Percentiles rank a stretch among this genome's conserved stretches.
phyloP scores from a whole-genome alignment of 2,797 vertebrate species.

The Ptychadena robeensis region DNA sequence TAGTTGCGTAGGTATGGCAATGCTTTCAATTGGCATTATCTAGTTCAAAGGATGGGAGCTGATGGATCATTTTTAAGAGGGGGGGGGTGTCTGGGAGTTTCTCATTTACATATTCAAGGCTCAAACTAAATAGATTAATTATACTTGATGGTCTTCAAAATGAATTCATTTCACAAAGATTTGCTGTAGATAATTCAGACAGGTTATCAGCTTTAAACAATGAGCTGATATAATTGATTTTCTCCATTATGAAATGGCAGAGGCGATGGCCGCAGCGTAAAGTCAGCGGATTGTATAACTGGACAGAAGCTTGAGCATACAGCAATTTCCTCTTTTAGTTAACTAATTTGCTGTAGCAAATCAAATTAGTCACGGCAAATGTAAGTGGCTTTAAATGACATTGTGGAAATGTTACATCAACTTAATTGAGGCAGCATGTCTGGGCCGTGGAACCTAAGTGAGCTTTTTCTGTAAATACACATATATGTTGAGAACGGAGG shows the following conservation, averaged over 20 bases:
- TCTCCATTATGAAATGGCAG: not conserved
- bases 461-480: not conserved
- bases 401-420: constrained; percentile 38
- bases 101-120: not conserved
- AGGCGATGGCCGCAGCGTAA: not conserved
- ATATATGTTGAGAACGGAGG: not conserved
- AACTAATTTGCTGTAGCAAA: constrained; percentile 48
- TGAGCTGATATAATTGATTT: not conserved
- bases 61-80: too few species aligned
- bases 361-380: constrained; percentile 44
- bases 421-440: constrained; percentile 1
- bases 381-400: constrained; percentile 37
- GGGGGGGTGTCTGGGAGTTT: not conserved
- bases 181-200: not conserved
- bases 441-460: not conserved
- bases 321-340: constrained; percentile 31
- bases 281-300: not conserved
- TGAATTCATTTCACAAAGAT: not conserved
- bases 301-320: constrained; percentile 8
- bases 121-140: not conserved
- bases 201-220: not conserved
- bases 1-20: too few species aligned
- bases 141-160: not conserved
- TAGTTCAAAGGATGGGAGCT: too few species aligned
- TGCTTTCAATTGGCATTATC: too few species aligned